A percentile compares a stretch with the other conserved stretches of the same genome.
Conservation (phyloP, 1,140 invertebrate genomes). For the Drosophila fuyamai region DNA sequence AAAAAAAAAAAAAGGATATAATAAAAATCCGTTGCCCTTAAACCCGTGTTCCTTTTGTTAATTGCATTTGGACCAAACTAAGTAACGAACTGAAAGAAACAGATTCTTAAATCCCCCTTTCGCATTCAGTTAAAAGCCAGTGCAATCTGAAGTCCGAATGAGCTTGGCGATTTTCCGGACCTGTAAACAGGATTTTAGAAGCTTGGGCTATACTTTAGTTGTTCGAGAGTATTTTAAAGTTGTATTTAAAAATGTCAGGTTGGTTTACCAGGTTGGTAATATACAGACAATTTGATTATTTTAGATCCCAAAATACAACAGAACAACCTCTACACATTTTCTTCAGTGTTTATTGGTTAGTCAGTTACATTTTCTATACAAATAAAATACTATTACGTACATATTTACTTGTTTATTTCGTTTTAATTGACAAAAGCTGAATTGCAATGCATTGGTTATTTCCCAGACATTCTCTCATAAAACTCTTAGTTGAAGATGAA, state of each 20-base stretch:
- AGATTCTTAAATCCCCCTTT: conserved; percentile 24
- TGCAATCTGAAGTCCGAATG: conserved; percentile 2
- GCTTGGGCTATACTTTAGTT: not conserved
- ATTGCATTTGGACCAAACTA: conserved; percentile 34
- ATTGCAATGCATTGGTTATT: not conserved
- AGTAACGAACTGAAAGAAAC: conserved; percentile 10
- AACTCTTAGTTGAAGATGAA: not conserved
- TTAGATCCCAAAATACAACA: too few species aligned
- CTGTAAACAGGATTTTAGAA: conserved; percentile 15
- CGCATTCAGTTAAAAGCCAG: not conserved
- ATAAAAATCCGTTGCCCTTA: conserved; percentile 8
- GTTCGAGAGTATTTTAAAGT: not conserved
- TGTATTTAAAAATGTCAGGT: too few species aligned
- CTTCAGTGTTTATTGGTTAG: too few species aligned
- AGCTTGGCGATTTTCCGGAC: conserved; percentile 2
- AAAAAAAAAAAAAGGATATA: conserved; percentile 7
- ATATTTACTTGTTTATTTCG: not conserved
- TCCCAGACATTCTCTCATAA: not conserved
- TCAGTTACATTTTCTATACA: too few species aligned
- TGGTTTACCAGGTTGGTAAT: too few species aligned
- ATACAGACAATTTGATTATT: too few species aligned
- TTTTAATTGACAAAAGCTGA: not conserved
- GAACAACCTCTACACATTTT: too few species aligned
- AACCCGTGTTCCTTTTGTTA: conserved; percentile 24
- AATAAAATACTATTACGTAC: too few species aligned